Base-by-base conservation (phyloP, 2,113 vertebrate species). In the Chaetops frenatus region DNA sequence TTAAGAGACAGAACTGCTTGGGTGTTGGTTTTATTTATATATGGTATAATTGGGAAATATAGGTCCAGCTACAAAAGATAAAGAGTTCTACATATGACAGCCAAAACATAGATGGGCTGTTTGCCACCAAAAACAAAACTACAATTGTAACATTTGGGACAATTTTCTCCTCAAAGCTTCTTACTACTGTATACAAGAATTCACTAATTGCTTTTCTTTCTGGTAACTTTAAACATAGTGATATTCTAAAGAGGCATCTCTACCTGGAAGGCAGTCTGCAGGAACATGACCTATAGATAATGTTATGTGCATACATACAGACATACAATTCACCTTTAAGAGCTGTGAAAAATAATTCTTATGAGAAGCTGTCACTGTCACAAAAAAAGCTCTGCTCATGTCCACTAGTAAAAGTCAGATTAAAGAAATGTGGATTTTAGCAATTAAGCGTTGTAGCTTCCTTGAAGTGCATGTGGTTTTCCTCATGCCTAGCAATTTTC, bases 31-130 rank as follows among this genome's bases (percentile, higher is more conserved):
- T 73, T 60, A 79, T 90, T 90, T 94, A 66, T 67, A 13, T 65
- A 33, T 4, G 1, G 31, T 67, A 53, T 85, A 53, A 90, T 45
- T 50, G 50, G 57, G 70, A 92, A 83, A 90, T 64, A 90, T 1
- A 94, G 64, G 82, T 94, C 76, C 82, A 92, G 50, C 65, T 90
- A 81, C 60, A 79, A 81, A 78, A 81, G 72, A 88, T 45, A 83
- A 29, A 67, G 64, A 90, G 71, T 35, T 93, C 64, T 73, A 36
- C 42, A 51, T 27, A 24, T 57, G 69, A 94, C 88, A 94, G 89
- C 67, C 71, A 93, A 95, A 94, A 92, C 82, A 95, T 82, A 96
- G 85, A 92, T 64, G 79, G 14, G 4, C 51, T 73, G 31, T 64
- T 92, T 78, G 65, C 67, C 76, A 81, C 56, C 44, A 70, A 71